A percentile compares a stretch with the other conserved stretches of the same genome.
phyloP scores from a whole-genome alignment of 1,140 invertebrate species.

The Odontomachus brunneus region DNA sequence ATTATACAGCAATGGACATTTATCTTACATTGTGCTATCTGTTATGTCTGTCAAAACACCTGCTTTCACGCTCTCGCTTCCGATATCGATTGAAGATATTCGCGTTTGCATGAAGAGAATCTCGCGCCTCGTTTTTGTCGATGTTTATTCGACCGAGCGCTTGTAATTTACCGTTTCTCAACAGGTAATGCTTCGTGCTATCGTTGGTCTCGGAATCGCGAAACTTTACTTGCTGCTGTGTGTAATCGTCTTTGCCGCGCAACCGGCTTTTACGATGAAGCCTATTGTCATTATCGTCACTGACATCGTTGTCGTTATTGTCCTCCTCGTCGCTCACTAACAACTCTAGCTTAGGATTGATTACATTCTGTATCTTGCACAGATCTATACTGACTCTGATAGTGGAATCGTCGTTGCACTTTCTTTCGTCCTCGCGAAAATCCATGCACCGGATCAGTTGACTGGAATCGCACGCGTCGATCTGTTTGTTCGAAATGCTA shows the following conservation, averaged over 20 bases:
- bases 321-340: slow-evolving; percentile 66
- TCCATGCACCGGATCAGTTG: not conserved
- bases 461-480: not conserved
- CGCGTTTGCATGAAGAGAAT: not conserved
- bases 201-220: not conserved
- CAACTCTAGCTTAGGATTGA: slow-evolving; percentile 74
- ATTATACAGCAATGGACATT: slow-evolving; percentile 31
- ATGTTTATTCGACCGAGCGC: not conserved
- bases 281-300: not conserved
- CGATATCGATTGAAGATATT: not conserved
- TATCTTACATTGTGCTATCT: slow-evolving; percentile 1
- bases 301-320: slow-evolving; percentile 39
- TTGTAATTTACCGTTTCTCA: not conserved
- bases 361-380: slow-evolving; percentile 75
- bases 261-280: slow-evolving; percentile 9
- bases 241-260: not conserved
- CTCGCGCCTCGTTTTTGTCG: not conserved
- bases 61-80: not conserved
- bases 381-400: slow-evolving; percentile 82
- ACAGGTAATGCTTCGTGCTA: not conserved
- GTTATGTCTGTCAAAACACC: slow-evolving; percentile 35
- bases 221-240: not conserved
- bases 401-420: not conserved
- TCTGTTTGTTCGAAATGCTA: slow-evolving; percentile 29
- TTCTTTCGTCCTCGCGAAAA: slow-evolving; percentile 7